phyloP scores from a whole-genome alignment of 2,113 vertebrate species.

The Galemys pyrenaicus region DNA sequence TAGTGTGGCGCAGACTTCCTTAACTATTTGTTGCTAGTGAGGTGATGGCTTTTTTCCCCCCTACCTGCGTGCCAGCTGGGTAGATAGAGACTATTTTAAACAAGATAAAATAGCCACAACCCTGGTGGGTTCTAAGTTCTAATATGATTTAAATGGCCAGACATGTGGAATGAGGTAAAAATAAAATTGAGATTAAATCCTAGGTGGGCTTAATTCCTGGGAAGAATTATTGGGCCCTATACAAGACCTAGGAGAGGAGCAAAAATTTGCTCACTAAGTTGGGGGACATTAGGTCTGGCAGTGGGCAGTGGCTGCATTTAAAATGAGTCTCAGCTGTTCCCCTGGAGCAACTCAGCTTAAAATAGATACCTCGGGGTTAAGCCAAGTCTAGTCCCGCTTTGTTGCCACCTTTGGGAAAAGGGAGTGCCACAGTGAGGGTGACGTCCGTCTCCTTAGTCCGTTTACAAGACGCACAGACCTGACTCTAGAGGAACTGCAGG shows the following conservation, averaged over 20 bases:
- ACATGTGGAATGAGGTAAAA: slow-evolving; percentile 10
- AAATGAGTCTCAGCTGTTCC: slow-evolving; percentile 50
- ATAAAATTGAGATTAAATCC: slow-evolving; percentile 37
- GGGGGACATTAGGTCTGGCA: neutral
- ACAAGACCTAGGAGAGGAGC: neutral
- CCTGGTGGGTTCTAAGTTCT: neutral
- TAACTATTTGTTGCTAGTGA: neutral
- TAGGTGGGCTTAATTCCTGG: neutral
- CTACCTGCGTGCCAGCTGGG: neutral
- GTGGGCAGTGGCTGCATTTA: neutral
- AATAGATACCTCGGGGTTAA: slow-evolving; percentile 5
- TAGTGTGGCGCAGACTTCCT: neutral
- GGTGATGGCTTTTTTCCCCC: neutral
- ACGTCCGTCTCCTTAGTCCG: neutral
- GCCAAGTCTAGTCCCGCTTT: neutral
- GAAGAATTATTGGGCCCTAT: neutral
- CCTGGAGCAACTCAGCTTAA: neutral
- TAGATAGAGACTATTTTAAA: slow-evolving; percentile 25
- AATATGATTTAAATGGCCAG: neutral
- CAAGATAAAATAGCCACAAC: neutral
- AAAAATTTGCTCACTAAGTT: neutral
- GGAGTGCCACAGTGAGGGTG: neutral
- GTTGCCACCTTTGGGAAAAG: neutral
- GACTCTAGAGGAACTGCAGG: neutral
- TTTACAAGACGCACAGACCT: neutral